phyloP scores from a whole-genome alignment of 1,140 invertebrate species.

The Trinorchestia longiramus region DNA sequence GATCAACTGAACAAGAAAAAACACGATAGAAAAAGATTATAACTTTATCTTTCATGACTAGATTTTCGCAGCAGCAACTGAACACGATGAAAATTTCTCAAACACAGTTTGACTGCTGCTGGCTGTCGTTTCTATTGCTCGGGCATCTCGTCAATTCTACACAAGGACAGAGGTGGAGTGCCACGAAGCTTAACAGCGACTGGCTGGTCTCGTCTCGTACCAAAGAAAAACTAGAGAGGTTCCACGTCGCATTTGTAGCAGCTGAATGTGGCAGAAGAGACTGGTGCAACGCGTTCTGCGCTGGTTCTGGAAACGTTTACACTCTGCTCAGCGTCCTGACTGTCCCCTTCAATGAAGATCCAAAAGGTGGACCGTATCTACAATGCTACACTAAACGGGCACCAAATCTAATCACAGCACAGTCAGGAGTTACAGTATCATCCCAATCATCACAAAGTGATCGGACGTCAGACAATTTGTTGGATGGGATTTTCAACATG shows the following conservation, averaged over 20 bases:
- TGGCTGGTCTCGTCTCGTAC: neutral
- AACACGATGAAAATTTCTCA: neutral
- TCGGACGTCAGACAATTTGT: neutral
- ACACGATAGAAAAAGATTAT: no score
- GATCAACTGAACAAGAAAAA: no score
- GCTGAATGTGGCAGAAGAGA: neutral
- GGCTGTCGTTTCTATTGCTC: neutral
- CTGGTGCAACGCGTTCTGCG: neutral
- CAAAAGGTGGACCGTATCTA: neutral
- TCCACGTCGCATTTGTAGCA: neutral
- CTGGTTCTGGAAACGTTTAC: neutral
- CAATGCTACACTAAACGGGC: neutral
- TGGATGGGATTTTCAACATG: neutral
- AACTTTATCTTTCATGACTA: no score
- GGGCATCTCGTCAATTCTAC: neutral
- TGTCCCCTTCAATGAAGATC: slow-evolving; percentile 18
- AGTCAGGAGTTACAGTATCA: neutral
- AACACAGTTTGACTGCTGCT: neutral
- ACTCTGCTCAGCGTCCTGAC: neutral
- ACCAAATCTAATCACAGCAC: neutral
- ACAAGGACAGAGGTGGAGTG: neutral
- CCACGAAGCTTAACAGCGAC: neutral
- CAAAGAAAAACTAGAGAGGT: neutral
- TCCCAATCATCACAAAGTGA: neutral
- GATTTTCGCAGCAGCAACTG: neutral